Evolutionary conservation across 2,113 vertebrate genomes (phyloP).

Genomic region (Etheostoma cragini): DNA sequence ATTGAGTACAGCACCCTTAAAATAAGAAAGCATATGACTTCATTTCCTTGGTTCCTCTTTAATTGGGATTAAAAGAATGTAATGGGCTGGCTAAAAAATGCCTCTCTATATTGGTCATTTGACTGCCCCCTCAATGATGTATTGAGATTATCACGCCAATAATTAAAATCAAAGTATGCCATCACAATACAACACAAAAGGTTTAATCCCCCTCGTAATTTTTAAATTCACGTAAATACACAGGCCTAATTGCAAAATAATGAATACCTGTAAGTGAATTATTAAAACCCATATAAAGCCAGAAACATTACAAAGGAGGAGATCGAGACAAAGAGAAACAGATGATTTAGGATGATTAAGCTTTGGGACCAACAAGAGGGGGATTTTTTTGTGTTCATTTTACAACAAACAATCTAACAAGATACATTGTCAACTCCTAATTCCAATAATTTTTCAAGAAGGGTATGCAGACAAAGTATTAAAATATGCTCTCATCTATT

Average conservation of each 20-base stretch:
- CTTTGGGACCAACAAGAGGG: constrained; percentile 10
- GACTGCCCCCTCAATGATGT: too few relatives aligned
- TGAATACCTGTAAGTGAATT: neutral
- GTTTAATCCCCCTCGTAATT: neutral
- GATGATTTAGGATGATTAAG: neutral
- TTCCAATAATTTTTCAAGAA: neutral
- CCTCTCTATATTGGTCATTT: neutral
- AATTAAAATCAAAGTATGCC: neutral
- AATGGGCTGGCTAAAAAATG: neutral
- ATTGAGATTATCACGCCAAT: neutral
- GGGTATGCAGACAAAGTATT: constrained; percentile 7
- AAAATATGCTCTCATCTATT: neutral
- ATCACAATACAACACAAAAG: constrained; percentile 3
- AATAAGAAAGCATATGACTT: neutral
- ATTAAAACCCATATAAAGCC: neutral
- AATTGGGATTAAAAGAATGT: neutral
- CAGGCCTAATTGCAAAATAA: neutral
- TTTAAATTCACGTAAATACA: neutral
- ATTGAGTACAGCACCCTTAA: neutral
- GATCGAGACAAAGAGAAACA: neutral
- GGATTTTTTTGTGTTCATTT: neutral
- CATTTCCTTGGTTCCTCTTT: neutral
- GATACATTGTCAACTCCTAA: neutral
- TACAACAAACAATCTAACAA: neutral
- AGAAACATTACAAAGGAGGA: neutral